Percentiles rank a stretch among this genome's conserved stretches.
Evolutionary conservation across 2,797 vertebrate species (phyloP).

Genomic region (Silurus lanzhouensis): DNA sequence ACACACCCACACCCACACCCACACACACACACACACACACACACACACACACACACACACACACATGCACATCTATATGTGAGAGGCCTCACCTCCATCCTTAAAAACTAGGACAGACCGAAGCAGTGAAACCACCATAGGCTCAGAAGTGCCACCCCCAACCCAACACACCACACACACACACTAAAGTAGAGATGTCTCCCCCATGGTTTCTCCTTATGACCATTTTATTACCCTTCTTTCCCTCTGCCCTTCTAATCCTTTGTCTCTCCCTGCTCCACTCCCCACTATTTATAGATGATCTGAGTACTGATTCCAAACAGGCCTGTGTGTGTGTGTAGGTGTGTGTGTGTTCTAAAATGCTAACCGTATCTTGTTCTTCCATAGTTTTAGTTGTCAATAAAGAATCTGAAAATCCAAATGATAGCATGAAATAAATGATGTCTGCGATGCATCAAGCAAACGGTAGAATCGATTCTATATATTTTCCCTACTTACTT

Average conservation of each 20-base stretch:
- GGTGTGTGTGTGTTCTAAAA: not conserved
- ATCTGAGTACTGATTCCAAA: conserved; percentile 25
- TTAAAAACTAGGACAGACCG: conserved; percentile 60
- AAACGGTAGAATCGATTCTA: no score
- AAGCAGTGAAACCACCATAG: conserved; percentile 47
- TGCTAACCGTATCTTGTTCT: not conserved
- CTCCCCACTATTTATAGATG: conserved; percentile 39
- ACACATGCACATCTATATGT: conserved; percentile 46
- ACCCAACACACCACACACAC: conserved; percentile 6
- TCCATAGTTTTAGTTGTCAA: not conserved
- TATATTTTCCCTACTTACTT: no score
- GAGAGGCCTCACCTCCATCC: conserved; percentile 51
- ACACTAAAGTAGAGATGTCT: conserved; percentile 38
- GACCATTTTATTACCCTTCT: conserved; percentile 50
- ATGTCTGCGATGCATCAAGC: not conserved
- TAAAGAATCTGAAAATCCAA: not conserved
- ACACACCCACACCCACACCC: conserved; percentile 41
- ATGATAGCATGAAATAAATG: not conserved
- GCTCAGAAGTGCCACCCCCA: conserved; percentile 44
- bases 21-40: conserved; percentile 38
- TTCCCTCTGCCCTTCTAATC: conserved; percentile 45
- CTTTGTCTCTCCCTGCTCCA: conserved; percentile 35
- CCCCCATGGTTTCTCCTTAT: conserved; percentile 49
- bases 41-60: conserved; percentile 36
- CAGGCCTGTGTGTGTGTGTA: not conserved